phyloP scores from a whole-genome alignment of 2,797 vertebrate genomes.

The Telmatherina bonti region DNA sequence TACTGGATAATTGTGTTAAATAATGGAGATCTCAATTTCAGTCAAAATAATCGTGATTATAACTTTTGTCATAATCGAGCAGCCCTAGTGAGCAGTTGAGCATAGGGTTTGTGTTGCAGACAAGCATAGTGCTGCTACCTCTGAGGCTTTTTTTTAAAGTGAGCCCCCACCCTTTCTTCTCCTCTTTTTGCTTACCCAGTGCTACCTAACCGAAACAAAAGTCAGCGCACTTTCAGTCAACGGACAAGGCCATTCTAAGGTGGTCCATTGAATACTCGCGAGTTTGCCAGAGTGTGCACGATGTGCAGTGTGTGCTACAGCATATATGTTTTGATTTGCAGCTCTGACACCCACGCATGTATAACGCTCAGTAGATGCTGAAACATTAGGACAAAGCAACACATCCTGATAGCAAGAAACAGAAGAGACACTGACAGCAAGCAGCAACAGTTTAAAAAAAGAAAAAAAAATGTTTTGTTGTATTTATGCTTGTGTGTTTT shows the following conservation, averaged over 20 bases:
- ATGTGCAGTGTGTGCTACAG: conserved; percentile 38
- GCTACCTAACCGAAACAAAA: conserved; percentile 62
- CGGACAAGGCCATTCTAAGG: conserved; percentile 57
- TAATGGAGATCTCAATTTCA: no score
- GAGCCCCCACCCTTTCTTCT: no score
- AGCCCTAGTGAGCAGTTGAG: conserved; percentile 32
- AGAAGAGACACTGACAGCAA: conserved; percentile 29
- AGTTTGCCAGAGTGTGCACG: conserved; percentile 10
- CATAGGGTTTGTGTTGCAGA: conserved; percentile 33
- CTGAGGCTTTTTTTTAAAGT: conserved; percentile 41
- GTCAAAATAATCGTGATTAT: no score
- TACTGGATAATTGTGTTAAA: no score
- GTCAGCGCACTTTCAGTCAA: conserved; percentile 48
- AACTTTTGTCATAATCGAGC: no score
- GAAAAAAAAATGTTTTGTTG: neutral
- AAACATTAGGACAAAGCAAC: conserved; percentile 53
- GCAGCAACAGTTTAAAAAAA: conserved; percentile 9
- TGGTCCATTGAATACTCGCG: conserved; percentile 43
- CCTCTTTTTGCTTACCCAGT: conserved; percentile 61
- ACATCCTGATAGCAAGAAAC: conserved; percentile 35
- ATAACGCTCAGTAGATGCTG: conserved; percentile 56
- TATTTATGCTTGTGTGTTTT: neutral
- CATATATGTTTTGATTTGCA: conserved; percentile 59
- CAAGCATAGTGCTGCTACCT: conserved; percentile 45
- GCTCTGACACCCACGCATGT: conserved; percentile 57